Conservation (phyloP, 2,888 invertebrate species). For the Formica aserva region DNA sequence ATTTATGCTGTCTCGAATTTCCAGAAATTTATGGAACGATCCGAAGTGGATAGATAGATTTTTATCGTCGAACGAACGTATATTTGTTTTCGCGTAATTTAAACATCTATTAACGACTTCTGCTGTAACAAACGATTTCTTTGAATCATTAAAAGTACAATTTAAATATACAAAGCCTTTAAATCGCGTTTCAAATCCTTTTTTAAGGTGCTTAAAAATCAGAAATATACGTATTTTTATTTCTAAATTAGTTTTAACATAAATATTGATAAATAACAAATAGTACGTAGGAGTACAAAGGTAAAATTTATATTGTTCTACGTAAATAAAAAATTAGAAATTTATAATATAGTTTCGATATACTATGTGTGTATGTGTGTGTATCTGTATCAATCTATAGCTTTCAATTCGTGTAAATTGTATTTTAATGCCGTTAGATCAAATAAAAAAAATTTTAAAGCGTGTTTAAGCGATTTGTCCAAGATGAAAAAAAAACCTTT, state of each 20-base stretch:
- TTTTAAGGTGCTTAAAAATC: neutral
- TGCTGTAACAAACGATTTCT: slow-evolving; percentile 7
- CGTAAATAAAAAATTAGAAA: neutral
- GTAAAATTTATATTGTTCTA: neutral
- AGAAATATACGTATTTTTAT: neutral
- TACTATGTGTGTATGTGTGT: neutral
- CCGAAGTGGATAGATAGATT: neutral
- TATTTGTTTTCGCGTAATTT: neutral
- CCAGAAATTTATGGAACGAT: slow-evolving; percentile 38
- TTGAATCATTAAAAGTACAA: neutral
- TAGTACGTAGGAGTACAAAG: neutral
- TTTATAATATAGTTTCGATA: neutral
- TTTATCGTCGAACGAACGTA: slow-evolving; percentile 10
- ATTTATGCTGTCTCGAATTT: slow-evolving; percentile 18
- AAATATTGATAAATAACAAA: neutral
- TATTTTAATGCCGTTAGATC: neutral
- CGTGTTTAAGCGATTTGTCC: neutral
- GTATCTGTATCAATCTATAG: neutral
- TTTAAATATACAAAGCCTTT: neutral
- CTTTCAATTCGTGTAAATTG: neutral
- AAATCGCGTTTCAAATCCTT: neutral
- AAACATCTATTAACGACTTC: neutral
- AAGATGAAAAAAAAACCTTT: neutral
- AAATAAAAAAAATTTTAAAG: slow-evolving; percentile 2
- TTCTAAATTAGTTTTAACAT: neutral